Evolutionary conservation across 2,113 vertebrate genomes (phyloP).

Genomic region (Gila orcuttii): DNA sequence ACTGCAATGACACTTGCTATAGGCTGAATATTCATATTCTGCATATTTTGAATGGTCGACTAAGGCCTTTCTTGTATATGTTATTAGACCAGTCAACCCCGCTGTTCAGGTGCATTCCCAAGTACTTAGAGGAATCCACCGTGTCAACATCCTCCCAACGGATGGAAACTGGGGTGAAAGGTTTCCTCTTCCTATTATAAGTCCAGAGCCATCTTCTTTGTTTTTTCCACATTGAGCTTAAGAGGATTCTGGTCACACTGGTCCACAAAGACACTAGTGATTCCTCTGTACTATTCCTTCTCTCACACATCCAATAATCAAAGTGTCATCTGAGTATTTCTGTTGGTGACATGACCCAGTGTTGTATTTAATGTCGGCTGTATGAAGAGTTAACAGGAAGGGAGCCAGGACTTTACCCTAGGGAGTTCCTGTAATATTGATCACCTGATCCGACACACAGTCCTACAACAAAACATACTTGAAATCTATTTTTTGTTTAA

Average conservation of each 20-base stretch:
- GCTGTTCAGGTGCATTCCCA: not conserved
- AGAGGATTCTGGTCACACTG: not conserved
- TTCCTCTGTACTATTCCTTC: not conserved
- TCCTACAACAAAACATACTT: not conserved
- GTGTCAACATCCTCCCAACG: slow-evolving; percentile 1
- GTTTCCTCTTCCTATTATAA: not conserved
- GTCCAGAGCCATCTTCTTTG: not conserved
- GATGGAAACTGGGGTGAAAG: slow-evolving; percentile 9
- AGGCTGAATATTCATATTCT: not conserved
- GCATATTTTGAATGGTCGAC: not conserved
- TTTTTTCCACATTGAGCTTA: not conserved
- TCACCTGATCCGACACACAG: not conserved
- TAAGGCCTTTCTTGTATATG: not conserved
- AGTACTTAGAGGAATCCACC: not conserved
- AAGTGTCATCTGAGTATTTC: not conserved
- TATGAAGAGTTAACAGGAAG: not conserved
- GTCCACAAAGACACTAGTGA: slow-evolving; percentile 1
- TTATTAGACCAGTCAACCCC: not conserved
- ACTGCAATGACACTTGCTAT: not conserved
- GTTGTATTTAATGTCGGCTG: not conserved
- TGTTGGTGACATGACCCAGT: not conserved
- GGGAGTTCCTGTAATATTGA: not conserved
- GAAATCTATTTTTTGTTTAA: too few species aligned
- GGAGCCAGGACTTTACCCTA: not conserved
- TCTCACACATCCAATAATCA: not conserved